phyloP scores from a whole-genome alignment of 2,113 vertebrate genomes.

The Chamaea fasciata region DNA sequence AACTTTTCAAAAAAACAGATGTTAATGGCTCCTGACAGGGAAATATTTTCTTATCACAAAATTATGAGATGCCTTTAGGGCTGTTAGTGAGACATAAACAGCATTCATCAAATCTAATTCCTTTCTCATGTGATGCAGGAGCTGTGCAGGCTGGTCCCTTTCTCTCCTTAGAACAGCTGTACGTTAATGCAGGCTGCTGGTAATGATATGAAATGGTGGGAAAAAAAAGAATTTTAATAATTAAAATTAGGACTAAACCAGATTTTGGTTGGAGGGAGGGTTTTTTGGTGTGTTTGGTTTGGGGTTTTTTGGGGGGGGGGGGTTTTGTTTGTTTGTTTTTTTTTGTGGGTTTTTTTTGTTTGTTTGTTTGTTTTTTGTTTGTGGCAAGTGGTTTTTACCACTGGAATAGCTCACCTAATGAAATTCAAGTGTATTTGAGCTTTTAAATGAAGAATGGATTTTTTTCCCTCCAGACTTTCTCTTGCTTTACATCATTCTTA shows the following conservation, averaged over 20 bases:
- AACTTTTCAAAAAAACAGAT: conserved; percentile 12
- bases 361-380: neutral
- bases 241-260: neutral
- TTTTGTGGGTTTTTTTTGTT: neutral
- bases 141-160: neutral
- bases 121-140: neutral
- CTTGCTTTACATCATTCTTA: neutral
- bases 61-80: conserved; percentile 19
- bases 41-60: conserved; percentile 37
- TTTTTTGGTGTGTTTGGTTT: neutral
- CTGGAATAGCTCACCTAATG: neutral
- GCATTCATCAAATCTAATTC: conserved; percentile 15
- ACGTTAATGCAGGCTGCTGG: neutral
- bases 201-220: neutral
- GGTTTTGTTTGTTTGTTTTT: neutral
- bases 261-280: neutral
- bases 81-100: conserved; percentile 24
- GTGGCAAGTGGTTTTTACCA: neutral
- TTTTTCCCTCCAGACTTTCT: neutral
- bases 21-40: conserved; percentile 33
- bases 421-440: neutral
- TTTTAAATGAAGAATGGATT: neutral
- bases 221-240: neutral
- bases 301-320: no score
- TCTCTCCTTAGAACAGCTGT: neutral